Evolutionary conservation across 2,888 invertebrate genomes (phyloP), one percentile per base, ranked within the genome.

Genomic region (Mantis religiosa): DNA sequence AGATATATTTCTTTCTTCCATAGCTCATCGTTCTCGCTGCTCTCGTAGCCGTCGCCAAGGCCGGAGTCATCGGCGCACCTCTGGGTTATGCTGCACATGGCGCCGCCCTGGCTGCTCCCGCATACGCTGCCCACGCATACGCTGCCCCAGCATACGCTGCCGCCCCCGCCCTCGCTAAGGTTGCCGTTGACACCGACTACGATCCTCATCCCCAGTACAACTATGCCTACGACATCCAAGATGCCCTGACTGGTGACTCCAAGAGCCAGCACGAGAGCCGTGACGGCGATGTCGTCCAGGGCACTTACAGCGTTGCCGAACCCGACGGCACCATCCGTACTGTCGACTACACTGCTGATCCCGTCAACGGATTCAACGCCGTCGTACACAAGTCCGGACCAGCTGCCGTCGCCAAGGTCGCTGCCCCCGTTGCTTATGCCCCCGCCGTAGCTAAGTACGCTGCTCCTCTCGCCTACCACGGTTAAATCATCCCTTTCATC

Each of bases 281-380:
- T 88, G 93, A 93, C 90, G 95, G 94, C 89, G 95, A 95, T 91
- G 94, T 94, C 90, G 95, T 95, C 87, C 94, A 94, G 91, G 95
- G 95, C 88, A 93, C 93, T 90, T 95, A 95, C 92, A 94, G 94
- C 85, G 92, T 95, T 30, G 93, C 94, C 88, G 95, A 95, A 91
- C 93, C 95, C 90, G 95, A 95, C 91, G 95, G 95, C 91, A 94
- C 94, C 89, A 93, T 94, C 90, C 93, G 95, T 90, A 93, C 94
- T 91, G 95, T 95, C 25, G 94, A 95, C 91, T 95, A 95, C 92
- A 94, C 94, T 88, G 94, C 95, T 88, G 95, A 95, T 92, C 94
- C 95, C 85, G 93, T 94, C 89, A 94, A 95, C 91, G 95, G 95
- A 87, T 95, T 95, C 93, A 95, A 95, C 91, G 95, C 95, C 89